These are phyloP conservation scores for Drosophila prostipennis DNA, from an alignment of 2,888 invertebrate species.

Conservation along the genomic window DNA sequence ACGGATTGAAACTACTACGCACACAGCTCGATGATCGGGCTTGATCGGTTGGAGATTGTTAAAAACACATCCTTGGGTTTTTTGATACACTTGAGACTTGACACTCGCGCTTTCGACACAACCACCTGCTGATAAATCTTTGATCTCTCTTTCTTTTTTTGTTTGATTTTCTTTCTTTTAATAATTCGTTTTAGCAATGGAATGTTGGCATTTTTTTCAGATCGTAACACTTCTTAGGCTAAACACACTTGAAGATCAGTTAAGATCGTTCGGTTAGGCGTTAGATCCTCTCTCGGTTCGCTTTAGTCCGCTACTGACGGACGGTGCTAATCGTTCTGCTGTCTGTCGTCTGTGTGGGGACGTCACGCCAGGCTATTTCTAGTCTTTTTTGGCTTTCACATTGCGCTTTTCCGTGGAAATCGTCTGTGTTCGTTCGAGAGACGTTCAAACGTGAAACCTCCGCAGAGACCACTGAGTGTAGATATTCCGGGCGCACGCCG, in stretches of 20 bases:
- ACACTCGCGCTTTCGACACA: slow-evolving; percentile 17
- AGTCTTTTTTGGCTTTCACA: slow-evolving; percentile 74
- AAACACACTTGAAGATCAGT: slow-evolving; percentile 32
- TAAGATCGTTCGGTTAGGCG: slow-evolving; percentile 2
- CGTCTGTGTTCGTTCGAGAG: slow-evolving; percentile 48
- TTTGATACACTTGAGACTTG: background rate
- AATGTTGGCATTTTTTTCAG: slow-evolving; percentile 45
- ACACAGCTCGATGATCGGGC: background rate
- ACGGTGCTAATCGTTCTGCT: slow-evolving; percentile 56
- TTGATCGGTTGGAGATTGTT: background rate
- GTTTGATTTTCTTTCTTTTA: background rate
- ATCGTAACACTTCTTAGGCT: slow-evolving; percentile 27
- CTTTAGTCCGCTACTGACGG: slow-evolving; percentile 42
- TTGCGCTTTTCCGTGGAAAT: slow-evolving; percentile 78
- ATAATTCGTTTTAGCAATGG: slow-evolving; percentile 25
- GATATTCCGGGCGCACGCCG: slow-evolving; percentile 42
- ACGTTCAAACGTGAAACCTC: slow-evolving; percentile 84
- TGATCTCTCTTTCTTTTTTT: slow-evolving; percentile 40
- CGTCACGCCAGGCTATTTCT: slow-evolving; percentile 77
- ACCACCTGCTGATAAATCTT: slow-evolving; percentile 44
- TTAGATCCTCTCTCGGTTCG: slow-evolving; percentile 43
- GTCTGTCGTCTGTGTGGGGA: slow-evolving; percentile 69
- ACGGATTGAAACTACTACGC: background rate
- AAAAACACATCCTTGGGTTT: slow-evolving; percentile 23
- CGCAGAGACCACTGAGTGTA: slow-evolving; percentile 84